These are phyloP conservation scores for Tamias sibiricus DNA, from an alignment of 2,113 vertebrate genomes.

Conservation along the genomic window DNA sequence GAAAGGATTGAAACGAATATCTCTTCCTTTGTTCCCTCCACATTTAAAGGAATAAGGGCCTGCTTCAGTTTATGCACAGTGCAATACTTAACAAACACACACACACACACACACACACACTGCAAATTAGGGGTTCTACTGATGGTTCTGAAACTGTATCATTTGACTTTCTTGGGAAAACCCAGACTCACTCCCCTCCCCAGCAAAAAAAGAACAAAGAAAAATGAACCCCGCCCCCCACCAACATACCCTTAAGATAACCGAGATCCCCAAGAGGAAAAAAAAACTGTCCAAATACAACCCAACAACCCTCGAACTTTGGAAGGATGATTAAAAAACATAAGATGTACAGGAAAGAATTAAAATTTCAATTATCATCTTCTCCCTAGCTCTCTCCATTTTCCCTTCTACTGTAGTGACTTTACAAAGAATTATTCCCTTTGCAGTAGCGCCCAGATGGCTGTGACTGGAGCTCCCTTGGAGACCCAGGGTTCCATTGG, in stretches of 20 bases:
- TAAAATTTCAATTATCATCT: neutral
- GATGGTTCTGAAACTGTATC: neutral
- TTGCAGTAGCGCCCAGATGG: neutral
- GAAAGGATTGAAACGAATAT: neutral
- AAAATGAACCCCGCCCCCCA: neutral
- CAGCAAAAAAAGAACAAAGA: neutral
- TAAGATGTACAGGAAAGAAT: neutral
- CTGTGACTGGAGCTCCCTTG: neutral
- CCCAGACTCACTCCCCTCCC: neutral
- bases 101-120: too few species aligned
- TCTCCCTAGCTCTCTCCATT: neutral
- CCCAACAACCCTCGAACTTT: neutral
- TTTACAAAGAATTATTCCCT: neutral
- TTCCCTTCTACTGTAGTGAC: neutral
- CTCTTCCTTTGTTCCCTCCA: neutral
- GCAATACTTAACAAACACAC: neutral
- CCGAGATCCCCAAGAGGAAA: neutral
- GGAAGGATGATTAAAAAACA: neutral
- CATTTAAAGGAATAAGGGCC: neutral
- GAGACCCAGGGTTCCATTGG: neutral
- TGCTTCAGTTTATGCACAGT: neutral
- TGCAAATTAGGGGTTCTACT: neutral
- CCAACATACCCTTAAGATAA: neutral
- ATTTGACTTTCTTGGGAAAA: conserved; percentile 8
- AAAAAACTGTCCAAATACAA: neutral